Evolutionary conservation across 2,888 invertebrate genomes (phyloP).

Genomic region (Cephonodes hylas): DNA sequence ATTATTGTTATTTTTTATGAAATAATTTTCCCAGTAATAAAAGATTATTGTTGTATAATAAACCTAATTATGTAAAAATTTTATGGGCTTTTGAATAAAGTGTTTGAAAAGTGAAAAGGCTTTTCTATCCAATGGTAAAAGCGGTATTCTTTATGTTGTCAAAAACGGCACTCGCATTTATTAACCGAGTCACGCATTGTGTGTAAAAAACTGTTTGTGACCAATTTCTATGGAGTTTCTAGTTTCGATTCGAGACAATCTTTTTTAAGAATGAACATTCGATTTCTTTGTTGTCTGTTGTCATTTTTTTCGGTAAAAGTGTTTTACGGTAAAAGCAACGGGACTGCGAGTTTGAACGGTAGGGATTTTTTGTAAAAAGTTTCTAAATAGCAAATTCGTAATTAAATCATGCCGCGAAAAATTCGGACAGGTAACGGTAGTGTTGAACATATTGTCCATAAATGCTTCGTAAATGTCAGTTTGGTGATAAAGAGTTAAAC

Average conservation of each 20-base stretch:
- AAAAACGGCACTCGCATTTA: not conserved
- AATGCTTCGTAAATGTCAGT: not conserved
- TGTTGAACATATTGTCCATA: not conserved
- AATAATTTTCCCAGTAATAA: not conserved
- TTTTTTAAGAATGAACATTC: not conserved
- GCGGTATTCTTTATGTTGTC: not conserved
- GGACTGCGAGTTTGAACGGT: not conserved
- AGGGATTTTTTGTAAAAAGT: not conserved
- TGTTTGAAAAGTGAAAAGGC: no score
- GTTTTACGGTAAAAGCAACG: conserved; percentile 7
- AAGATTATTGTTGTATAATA: not conserved
- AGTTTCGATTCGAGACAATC: not conserved
- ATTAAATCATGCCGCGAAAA: conserved; percentile 25
- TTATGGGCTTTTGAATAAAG: not conserved
- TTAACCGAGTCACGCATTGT: not conserved
- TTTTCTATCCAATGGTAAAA: not conserved
- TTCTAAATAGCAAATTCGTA: conserved; percentile 18
- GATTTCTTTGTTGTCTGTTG: not conserved
- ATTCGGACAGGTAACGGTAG: conserved; percentile 33
- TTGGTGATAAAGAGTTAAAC: not conserved
- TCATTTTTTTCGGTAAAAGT: not conserved
- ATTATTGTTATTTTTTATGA: not conserved
- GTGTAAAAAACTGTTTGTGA: not conserved
- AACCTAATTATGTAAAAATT: not conserved
- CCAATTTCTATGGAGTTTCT: conserved; percentile 10